Evolutionary conservation across 2,797 vertebrate genomes (phyloP).

Genomic region (Poeciliopsis infans): DNA sequence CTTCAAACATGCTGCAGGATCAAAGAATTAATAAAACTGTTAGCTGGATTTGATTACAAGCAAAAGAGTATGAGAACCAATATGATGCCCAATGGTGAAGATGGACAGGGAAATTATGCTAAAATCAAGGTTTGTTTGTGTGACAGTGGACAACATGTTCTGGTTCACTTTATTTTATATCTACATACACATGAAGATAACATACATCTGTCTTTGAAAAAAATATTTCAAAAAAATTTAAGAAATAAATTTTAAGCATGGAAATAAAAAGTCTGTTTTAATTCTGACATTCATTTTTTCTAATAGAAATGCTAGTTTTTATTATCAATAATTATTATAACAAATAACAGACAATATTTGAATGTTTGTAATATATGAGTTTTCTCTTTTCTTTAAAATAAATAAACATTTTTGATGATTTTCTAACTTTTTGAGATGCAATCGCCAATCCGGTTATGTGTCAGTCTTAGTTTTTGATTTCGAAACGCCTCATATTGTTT

Average conservation of each 20-base stretch:
- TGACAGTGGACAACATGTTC: constrained; percentile 5
- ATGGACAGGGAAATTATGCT: constrained; percentile 26
- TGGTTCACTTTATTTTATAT: background rate
- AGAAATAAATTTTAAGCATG: background rate
- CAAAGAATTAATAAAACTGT: constrained; percentile 1
- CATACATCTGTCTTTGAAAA: background rate
- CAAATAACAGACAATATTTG: background rate
- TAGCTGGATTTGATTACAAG: background rate
- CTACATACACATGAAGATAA: background rate
- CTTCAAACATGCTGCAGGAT: constrained; percentile 13
- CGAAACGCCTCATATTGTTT: background rate
- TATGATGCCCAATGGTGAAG: constrained; percentile 22
- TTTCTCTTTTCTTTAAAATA: background rate
- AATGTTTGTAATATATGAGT: background rate
- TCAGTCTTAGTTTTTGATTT: background rate
- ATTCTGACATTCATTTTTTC: background rate
- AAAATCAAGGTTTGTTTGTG: constrained; percentile 11
- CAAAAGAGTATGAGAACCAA: constrained; percentile 9
- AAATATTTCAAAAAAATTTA: background rate
- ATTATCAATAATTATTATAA: background rate
- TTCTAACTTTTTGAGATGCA: background rate
- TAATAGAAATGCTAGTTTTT: background rate
- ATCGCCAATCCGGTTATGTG: background rate
- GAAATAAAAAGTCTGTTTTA: background rate
- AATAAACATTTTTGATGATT: background rate